Percentiles rank a stretch among this genome's conserved stretches.
Evolutionary conservation across 2,888 invertebrate species (phyloP).

Genomic region (Agapetus fuscipes): DNA sequence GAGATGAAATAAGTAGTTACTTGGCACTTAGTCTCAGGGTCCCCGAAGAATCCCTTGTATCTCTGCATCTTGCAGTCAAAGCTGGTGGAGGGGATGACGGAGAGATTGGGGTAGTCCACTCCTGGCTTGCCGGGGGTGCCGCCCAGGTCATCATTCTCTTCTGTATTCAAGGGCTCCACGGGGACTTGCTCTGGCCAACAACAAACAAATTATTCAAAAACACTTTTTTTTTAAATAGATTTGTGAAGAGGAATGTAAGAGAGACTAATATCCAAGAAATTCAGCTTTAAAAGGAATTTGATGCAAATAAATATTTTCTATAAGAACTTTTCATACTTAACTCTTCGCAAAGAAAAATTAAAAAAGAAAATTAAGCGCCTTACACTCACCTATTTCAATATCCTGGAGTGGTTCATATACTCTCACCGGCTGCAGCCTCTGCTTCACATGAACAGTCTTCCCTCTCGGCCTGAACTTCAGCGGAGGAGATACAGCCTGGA

Average conservation of each 20-base stretch:
- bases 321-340: too few species aligned
- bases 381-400: conserved; percentile 16
- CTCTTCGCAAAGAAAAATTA: not conserved
- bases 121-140: conserved; percentile 60
- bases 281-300: too few species aligned
- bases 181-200: not conserved
- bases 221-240: too few species aligned
- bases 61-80: conserved; percentile 78
- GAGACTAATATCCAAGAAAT: too few species aligned
- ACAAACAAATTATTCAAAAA: too few species aligned
- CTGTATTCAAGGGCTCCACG: not conserved
- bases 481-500: conserved; percentile 2
- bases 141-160: conserved; percentile 29
- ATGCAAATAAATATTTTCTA: too few species aligned
- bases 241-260: too few species aligned
- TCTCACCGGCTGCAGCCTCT: conserved; percentile 7
- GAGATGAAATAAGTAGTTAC: conserved; percentile 40
- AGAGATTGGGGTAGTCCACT: conserved; percentile 70
- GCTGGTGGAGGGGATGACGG: conserved; percentile 63
- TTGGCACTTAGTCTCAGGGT: conserved; percentile 80
- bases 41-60: conserved; percentile 85
- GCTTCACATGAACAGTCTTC: conserved; percentile 7
- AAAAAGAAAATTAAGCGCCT: not conserved
- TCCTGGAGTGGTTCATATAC: conserved; percentile 19
- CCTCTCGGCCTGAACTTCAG: conserved; percentile 5